Evolutionary conservation across 2,113 vertebrate genomes (phyloP), one percentile per base, ranked within the genome.

Genomic region (Perognathus longimembris): DNA sequence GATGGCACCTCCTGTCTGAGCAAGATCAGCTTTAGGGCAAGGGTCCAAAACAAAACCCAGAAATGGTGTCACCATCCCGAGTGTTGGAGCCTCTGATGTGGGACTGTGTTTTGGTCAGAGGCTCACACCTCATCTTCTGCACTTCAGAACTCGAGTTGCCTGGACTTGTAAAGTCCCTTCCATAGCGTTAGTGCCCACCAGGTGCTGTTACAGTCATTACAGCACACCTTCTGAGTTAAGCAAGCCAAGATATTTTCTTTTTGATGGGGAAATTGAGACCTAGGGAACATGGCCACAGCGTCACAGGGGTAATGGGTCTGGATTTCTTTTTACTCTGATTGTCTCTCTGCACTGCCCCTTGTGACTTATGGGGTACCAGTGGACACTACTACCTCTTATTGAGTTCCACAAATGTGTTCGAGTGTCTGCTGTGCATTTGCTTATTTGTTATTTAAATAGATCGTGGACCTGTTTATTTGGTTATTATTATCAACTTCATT

Each of bases 241-340:
- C 66, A 78, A 81, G 50, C 74, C 81, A 93, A 57, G 57, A 77
- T n/a, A 32, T 73, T 5, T 21, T 54, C 74, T 85, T 81, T 75
- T 32, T n/a, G 71, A 45, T 42, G 30, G 34, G 64, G 45, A 89
- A 84, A 45, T 73, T 26, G 42, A 89, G 24, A 18, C 38, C 28
- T 76, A 21, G 2, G 89, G 50, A 61, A 34, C 32, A 12, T 70
- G 36, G 40, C 74, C 8, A 3, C 2, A 4, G 11, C 45, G 67
- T 67, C 59, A 34, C 9, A 63, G 38, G 34, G 63, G 5, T 32
- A 30, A 24, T n/a, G 10, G 54, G 6, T 40, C 45, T 54, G 18
- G 40, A 36, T 32, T 54, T 71, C 50, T 57, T 9, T 66, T 80
- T 28, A 30, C 34, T 26, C 85, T n/a, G 14, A 59, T 59, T 8